phyloP scores from a whole-genome alignment of 2,113 vertebrate species.

The Xenopus tropicalis region DNA sequence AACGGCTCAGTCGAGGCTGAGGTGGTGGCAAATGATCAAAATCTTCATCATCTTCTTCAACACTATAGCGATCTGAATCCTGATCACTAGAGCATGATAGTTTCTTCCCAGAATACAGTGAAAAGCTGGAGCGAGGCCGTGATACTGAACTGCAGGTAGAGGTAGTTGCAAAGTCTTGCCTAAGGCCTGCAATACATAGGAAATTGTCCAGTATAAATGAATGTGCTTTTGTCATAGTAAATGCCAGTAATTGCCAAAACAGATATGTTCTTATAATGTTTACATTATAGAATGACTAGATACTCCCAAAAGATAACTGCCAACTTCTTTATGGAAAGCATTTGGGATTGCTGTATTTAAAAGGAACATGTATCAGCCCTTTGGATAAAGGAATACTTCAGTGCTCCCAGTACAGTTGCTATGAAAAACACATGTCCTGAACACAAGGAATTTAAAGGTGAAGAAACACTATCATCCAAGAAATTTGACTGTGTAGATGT shows the following conservation, averaged over 20 bases:
- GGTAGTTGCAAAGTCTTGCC: conserved; percentile 93
- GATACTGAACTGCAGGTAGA: conserved; percentile 73
- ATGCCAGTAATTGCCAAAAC: neutral
- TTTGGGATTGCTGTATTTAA: too few species aligned
- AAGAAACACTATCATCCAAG: too few species aligned
- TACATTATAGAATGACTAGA: too few species aligned
- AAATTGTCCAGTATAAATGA: neutral
- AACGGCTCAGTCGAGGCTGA: conserved; percentile 82
- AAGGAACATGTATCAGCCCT: too few species aligned
- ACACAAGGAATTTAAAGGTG: too few species aligned
- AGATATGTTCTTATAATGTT: too few species aligned
- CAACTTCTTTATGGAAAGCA: too few species aligned
- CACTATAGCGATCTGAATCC: conserved; percentile 80
- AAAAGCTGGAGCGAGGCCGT: conserved; percentile 82
- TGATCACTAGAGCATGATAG: conserved; percentile 68
- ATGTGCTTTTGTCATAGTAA: neutral
- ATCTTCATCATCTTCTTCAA: conserved; percentile 88
- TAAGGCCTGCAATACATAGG: conserved; percentile 73
- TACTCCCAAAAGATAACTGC: too few species aligned
- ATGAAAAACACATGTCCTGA: too few species aligned
- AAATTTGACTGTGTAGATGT: too few species aligned
- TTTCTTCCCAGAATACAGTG: conserved; percentile 73
- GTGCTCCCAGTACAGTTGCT: too few species aligned
- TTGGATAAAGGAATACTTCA: too few species aligned
- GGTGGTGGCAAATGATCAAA: conserved; percentile 91